Conservation (phyloP, 2,888 invertebrate species). For the Candidula unifasciata region DNA sequence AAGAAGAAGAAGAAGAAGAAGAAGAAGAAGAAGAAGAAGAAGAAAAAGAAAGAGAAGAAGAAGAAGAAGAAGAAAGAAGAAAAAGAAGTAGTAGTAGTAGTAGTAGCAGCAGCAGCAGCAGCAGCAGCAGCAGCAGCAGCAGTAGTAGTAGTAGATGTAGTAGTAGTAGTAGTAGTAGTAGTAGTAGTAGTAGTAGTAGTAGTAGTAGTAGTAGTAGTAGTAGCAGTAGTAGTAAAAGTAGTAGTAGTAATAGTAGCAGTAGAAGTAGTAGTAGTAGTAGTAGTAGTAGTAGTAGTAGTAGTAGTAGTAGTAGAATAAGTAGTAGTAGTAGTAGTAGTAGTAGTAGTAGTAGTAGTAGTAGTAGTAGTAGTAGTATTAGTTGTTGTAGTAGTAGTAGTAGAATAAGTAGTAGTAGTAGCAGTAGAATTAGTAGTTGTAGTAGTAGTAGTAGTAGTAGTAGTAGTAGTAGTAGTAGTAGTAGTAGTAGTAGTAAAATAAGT, state of each 20-base stretch:
- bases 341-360: slow-evolving; percentile 39
- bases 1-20: slow-evolving; percentile 10
- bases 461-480: slow-evolving; percentile 44
- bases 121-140: not conserved
- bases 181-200: slow-evolving; percentile 8
- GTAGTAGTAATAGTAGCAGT: not conserved
- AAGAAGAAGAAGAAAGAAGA: not conserved
- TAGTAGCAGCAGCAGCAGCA: not conserved
- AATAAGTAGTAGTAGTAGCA: slow-evolving; percentile 35
- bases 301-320: not conserved
- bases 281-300: slow-evolving; percentile 27
- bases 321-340: slow-evolving; percentile 31
- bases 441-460: slow-evolving; percentile 34
- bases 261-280: slow-evolving; percentile 27
- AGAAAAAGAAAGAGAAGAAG: slow-evolving; percentile 15
- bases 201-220: slow-evolving; percentile 35
- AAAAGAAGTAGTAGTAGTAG: not conserved
- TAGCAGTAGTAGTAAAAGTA: slow-evolving; percentile 1
- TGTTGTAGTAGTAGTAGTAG: slow-evolving; percentile 41
- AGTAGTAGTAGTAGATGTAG: not conserved
- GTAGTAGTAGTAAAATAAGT: not conserved
- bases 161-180: not conserved
- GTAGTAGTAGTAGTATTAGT: slow-evolving; percentile 42
- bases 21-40: slow-evolving; percentile 21
- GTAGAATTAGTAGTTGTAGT: slow-evolving; percentile 32